These are phyloP conservation scores for Tachina lurida DNA, from an alignment of 2,888 invertebrate species.

Conservation along the genomic window DNA sequence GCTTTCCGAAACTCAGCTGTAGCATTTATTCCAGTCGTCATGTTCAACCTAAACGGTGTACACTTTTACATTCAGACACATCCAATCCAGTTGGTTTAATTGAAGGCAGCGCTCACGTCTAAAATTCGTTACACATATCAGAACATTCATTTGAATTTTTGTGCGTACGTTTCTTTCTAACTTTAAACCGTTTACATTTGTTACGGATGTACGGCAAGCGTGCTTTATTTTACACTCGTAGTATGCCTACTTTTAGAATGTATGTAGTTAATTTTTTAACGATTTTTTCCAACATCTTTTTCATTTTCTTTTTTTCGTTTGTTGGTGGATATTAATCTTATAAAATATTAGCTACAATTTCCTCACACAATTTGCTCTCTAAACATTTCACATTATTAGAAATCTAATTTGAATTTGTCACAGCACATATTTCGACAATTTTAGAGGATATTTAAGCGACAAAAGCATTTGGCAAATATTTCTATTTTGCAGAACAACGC, in stretches of 20 bases:
- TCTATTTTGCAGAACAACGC: constrained; percentile 47
- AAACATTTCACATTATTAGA: constrained; percentile 49
- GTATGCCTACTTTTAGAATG: background rate
- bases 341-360: constrained; percentile 55
- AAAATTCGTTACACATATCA: constrained; percentile 71
- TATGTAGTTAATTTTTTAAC: constrained; percentile 37
- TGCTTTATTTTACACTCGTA: constrained; percentile 45
- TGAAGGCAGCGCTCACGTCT: constrained; percentile 61
- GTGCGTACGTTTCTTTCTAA: constrained; percentile 64
- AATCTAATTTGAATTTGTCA: constrained; percentile 70
- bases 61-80: constrained; percentile 4
- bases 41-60: background rate
- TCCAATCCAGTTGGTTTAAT: constrained; percentile 33
- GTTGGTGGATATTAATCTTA: constrained; percentile 42
- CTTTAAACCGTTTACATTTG: constrained; percentile 67
- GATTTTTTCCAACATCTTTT: constrained; percentile 42
- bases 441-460: constrained; percentile 56
- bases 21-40: constrained; percentile 23
- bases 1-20: background rate
- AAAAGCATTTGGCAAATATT: constrained; percentile 9
- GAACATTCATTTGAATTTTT: constrained; percentile 57
- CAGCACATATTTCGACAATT: constrained; percentile 69
- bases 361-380: constrained; percentile 21
- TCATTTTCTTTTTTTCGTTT: constrained; percentile 6
- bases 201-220: constrained; percentile 54